Percentiles rank a stretch among this genome's conserved stretches.
phyloP scores from a whole-genome alignment of 2,797 vertebrate genomes.

The Enteromius paludinosus region DNA sequence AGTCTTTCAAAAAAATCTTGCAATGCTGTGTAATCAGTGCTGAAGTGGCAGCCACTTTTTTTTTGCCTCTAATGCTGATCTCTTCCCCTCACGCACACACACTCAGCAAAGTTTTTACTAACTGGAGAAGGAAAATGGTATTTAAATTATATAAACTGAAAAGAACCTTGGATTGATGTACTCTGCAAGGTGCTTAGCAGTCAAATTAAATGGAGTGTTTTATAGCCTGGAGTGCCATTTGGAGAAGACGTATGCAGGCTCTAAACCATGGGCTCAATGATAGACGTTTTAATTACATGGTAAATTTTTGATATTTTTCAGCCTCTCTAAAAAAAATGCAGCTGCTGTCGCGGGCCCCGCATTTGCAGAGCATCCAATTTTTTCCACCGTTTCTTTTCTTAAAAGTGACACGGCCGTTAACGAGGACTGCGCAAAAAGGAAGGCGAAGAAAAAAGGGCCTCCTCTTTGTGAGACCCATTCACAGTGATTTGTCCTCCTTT shows the following conservation, averaged over 20 bases:
- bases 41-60: conserved; percentile 49
- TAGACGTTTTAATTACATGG: conserved; percentile 87
- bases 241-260: conserved; percentile 72
- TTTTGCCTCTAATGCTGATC: conserved; percentile 49
- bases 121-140: conserved; percentile 70
- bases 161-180: conserved; percentile 73
- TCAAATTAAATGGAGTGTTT: conserved; percentile 77
- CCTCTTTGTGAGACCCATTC: conserved; percentile 98
- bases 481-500: conserved; percentile 99
- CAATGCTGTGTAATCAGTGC: conserved; percentile 52
- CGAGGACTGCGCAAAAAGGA: conserved; percentile 80
- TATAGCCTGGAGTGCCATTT: conserved; percentile 80
- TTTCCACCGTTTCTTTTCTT: conserved; percentile 44
- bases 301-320: conserved; percentile 80
- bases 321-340: conserved; percentile 75
- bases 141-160: conserved; percentile 70
- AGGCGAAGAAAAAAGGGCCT: conserved; percentile 87
- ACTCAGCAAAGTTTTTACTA: conserved; percentile 65
- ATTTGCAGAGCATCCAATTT: conserved; percentile 73
- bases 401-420: conserved; percentile 82
- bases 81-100: conserved; percentile 19
- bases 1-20: conserved; percentile 4
- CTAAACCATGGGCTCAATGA: conserved; percentile 77
- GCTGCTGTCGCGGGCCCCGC: conserved; percentile 67
- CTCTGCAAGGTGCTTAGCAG: conserved; percentile 76